Conservation (phyloP, 1,140 invertebrate genomes). For the Limonius californicus region DNA sequence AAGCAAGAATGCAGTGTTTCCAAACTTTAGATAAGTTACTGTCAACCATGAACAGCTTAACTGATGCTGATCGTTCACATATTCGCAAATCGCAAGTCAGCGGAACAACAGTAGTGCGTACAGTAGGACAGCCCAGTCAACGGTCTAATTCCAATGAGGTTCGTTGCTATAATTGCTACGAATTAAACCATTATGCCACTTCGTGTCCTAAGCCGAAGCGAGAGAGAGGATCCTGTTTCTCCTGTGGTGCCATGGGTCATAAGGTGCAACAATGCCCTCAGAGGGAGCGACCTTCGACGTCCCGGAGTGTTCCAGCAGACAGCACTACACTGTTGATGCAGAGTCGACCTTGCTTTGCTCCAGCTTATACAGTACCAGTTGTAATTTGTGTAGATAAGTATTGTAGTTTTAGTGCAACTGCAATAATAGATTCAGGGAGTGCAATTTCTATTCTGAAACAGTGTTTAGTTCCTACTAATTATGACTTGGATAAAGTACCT, state of each 20-base stretch:
- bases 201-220: background rate
- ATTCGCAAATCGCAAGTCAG: background rate
- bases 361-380: background rate
- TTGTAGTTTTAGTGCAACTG: background rate
- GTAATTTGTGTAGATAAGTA: background rate
- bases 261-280: too few relatives aligned
- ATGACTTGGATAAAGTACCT: background rate
- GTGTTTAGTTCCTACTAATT: background rate
- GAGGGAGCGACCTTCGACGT: background rate
- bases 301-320: background rate
- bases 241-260: too few relatives aligned
- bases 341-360: background rate
- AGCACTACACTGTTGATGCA: conserved; percentile 2
- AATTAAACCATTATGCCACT: background rate
- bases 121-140: background rate
- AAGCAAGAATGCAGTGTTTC: conserved; percentile 20
- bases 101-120: background rate
- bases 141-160: background rate
- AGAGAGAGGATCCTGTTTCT: background rate
- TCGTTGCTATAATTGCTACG: conserved; percentile 5
- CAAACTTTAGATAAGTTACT: conserved; percentile 17
- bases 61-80: background rate
- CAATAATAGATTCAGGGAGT: conserved; percentile 14
- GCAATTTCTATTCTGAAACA: conserved; percentile 5
- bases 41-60: conserved; percentile 6